Percentiles rank a stretch among this genome's conserved stretches.
Evolutionary conservation across 2,113 vertebrate genomes (phyloP).

Genomic region (Cinclus mexicanus): DNA sequence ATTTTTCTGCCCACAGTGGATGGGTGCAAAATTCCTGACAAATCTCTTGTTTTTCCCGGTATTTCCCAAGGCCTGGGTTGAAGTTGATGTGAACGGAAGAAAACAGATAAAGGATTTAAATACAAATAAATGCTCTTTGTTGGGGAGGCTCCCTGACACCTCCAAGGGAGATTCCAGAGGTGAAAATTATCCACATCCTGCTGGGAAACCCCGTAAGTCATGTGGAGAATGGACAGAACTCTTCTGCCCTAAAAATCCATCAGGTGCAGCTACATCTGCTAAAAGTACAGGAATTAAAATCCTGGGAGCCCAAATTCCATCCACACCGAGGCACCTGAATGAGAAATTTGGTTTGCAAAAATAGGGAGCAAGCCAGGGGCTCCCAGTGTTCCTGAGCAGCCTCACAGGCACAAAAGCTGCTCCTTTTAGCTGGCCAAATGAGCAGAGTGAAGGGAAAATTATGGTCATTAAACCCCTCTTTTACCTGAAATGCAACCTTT

Average conservation of each 20-base stretch:
- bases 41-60: not conserved
- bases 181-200: not conserved
- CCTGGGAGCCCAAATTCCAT: not conserved
- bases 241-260: not conserved
- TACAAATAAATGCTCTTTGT: not conserved
- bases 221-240: not conserved
- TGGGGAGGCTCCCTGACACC: not conserved
- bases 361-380: not conserved
- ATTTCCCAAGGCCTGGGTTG: not conserved
- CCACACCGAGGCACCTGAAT: not conserved
- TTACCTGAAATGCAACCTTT: constrained; percentile 10
- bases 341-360: not conserved
- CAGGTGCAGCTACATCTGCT: not conserved
- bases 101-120: not conserved
- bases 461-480: not conserved
- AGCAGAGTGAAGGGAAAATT: not conserved
- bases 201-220: not conserved
- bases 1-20: constrained; percentile 1
- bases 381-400: not conserved
- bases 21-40: not conserved
- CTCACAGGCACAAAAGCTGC: not conserved
- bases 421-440: not conserved
- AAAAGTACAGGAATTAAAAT: not conserved
- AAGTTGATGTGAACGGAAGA: not conserved
- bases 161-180: not conserved